Percentiles rank a stretch among this genome's conserved stretches.
Evolutionary conservation across 2,888 invertebrate genomes (phyloP).

Genomic region (Prenolepis imparis): DNA sequence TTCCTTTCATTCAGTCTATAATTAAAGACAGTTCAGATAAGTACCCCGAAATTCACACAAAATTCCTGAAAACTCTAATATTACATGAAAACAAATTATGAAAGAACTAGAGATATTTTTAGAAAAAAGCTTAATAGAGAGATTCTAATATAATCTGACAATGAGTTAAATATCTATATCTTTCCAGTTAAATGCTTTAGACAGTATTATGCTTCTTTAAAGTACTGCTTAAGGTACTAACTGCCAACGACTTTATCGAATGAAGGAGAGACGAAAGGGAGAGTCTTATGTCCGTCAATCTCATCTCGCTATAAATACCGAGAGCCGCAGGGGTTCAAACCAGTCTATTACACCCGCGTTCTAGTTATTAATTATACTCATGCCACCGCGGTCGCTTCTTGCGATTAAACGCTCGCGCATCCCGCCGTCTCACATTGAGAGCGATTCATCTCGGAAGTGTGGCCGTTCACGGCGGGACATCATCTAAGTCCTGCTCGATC

Average conservation of each 20-base stretch:
- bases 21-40: not conserved
- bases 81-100: not conserved
- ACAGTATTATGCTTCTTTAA: not conserved
- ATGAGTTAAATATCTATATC: not conserved
- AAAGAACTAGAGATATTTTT: not conserved
- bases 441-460: conserved; percentile 62
- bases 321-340: conserved; percentile 22
- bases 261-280: conserved; percentile 33
- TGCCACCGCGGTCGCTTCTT: conserved; percentile 58
- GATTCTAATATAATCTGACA: not conserved
- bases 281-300: conserved; percentile 13
- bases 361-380: conserved; percentile 66
- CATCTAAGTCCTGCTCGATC: conserved; percentile 21
- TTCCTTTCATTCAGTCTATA: not conserved
- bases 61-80: not conserved
- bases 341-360: conserved; percentile 55
- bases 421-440: conserved; percentile 61
- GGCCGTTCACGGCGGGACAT: conserved; percentile 40
- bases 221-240: conserved; percentile 7
- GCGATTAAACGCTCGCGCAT: conserved; percentile 62
- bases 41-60: not conserved
- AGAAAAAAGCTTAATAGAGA: not conserved
- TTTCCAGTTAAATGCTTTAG: not conserved
- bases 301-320: conserved; percentile 23
- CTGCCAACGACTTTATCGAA: conserved; percentile 16